Conservation (phyloP, 2,797 vertebrate species). For the Peromyscus nudipes region DNA sequence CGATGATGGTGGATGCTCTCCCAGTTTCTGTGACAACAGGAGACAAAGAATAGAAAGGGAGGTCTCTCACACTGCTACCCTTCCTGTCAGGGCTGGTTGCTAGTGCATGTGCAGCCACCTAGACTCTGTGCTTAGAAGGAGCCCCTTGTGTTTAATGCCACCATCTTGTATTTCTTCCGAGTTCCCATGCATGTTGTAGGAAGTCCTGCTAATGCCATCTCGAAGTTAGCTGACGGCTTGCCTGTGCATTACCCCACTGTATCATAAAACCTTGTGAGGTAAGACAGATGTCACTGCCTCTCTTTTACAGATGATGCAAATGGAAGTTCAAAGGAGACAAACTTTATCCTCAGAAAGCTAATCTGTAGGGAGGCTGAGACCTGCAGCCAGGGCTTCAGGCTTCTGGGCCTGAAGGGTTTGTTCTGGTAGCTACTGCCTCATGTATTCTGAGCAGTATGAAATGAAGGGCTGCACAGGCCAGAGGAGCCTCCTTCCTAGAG, state of each 20-base stretch:
- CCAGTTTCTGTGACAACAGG: not conserved
- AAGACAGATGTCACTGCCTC: not conserved
- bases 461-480: not conserved
- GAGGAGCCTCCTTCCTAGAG: not conserved
- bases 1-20: not conserved
- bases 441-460: not conserved
- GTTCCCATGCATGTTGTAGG: not conserved
- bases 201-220: not conserved
- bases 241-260: not conserved
- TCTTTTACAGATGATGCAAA: slow-evolving; percentile 6
- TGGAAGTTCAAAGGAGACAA: not conserved
- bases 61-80: too few species aligned
- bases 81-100: not conserved
- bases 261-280: not conserved
- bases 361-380: not conserved
- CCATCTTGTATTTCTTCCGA: slow-evolving; percentile 12
- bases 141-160: not conserved
- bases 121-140: not conserved
- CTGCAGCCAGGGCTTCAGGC: not conserved
- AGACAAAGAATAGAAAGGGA: not conserved
- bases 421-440: not conserved
- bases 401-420: not conserved
- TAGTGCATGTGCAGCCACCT: too few species aligned
- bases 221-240: too few species aligned
- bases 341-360: slow-evolving; percentile 3